These are phyloP conservation scores for Apamea anceps DNA, from an alignment of 2,888 invertebrate species.

Conservation along the genomic window DNA sequence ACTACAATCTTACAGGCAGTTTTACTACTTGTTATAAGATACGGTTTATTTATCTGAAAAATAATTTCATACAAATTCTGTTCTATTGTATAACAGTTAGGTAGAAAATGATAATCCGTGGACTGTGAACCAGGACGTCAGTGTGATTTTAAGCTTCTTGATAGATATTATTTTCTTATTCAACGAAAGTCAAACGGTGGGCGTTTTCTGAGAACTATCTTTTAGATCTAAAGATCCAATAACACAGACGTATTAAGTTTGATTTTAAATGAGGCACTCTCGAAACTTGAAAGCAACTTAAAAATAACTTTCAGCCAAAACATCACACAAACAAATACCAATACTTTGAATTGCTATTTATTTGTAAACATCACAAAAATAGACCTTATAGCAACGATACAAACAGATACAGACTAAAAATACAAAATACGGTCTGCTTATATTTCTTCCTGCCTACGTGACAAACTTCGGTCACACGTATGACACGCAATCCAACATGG, in stretches of 20 bases:
- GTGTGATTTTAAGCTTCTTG: not conserved
- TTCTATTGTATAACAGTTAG: not conserved
- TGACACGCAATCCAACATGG: slow-evolving; percentile 37
- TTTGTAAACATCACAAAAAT: not conserved
- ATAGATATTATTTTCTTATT: not conserved
- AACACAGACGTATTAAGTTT: not conserved
- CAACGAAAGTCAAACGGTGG: not conserved
- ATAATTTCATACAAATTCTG: no score
- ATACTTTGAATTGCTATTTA: slow-evolving; percentile 1
- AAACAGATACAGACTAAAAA: not conserved
- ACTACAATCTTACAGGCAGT: no score
- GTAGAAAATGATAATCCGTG: not conserved
- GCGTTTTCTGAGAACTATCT: not conserved
- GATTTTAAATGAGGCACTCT: not conserved
- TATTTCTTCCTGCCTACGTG: slow-evolving; percentile 31
- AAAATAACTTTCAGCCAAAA: not conserved
- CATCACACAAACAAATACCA: not conserved
- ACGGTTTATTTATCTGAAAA: no score
- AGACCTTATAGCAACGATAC: not conserved
- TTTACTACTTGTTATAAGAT: not conserved
- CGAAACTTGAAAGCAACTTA: not conserved
- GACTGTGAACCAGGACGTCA: not conserved
- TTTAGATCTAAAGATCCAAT: not conserved
- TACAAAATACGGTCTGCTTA: slow-evolving; percentile 1
- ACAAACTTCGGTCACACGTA: slow-evolving; percentile 33